Base-by-base conservation (phyloP, 2,113 vertebrate species). In the Pseudopipra pipra region DNA sequence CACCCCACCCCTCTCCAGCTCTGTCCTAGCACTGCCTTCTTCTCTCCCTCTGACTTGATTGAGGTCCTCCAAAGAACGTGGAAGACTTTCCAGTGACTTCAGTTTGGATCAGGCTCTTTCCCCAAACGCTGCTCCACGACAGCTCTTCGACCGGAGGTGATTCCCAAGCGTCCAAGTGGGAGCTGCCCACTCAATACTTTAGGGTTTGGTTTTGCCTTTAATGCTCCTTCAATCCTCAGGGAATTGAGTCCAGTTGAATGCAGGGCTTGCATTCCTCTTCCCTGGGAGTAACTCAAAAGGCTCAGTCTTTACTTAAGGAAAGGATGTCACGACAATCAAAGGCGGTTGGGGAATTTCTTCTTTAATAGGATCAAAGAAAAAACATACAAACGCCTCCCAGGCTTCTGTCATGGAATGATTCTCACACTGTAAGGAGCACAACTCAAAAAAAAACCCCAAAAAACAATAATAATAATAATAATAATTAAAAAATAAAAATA, bases 311-410 rank as follows among this genome's bases (percentile, higher is more conserved):
- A 33, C 44, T 58, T 65, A 65, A 84, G 90, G 22, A 96, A 96
- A 97, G 80, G 89, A 93, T 25, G 87, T 85, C 94, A 94, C 89
- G 8, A 89, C 94, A 93, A 89, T 71, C 87, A 83, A 66, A 87
- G 93, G 35, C 1, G 24, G 68, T 95, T 87, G 87, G 85, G 93
- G 91, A 92, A 94, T 93, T 82, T 89, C 94, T 93, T 95, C 90
- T 96, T 96, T 96, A 96, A 93, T 93, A 89, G 28, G 74, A 76
- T 85, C 79, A 83, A 89, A 87, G 87, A 56, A 71, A 94, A 94
- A 75, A 71, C 68, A 88, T 93, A 96, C 84, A 94, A 88, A 94
- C 94, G 93, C 91, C 89, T 85, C 94, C 59, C 78, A 66, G 72
- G 89, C 87, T 94, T 93, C 85, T 27, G 95, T 77, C 68, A 89